Evolutionary conservation across 2,797 vertebrate genomes (phyloP), one percentile per base, ranked within the genome.

Genomic region (Botia kubotai): DNA sequence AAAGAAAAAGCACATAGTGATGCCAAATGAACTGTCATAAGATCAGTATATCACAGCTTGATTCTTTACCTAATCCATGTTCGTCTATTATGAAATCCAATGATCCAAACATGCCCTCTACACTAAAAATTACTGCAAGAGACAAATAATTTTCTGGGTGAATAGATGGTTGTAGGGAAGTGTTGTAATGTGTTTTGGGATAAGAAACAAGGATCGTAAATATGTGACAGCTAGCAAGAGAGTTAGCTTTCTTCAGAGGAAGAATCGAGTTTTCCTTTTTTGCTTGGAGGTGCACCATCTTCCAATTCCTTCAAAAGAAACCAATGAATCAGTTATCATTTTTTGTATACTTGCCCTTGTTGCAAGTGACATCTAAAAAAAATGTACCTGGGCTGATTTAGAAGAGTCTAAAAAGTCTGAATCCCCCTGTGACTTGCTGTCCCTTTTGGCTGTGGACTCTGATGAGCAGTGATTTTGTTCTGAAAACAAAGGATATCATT

Each of bases 341-440:
- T 26, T 29, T 13, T 16, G 1, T 29, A 17, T 14, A 60, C 23
- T 11, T 26, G 16, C 36, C 14, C 5, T 48, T 60, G 19, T 13
- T 58, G 50, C 33, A 67, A 68, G 43, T 33, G 67, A 74, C 69
- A 26, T 7, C 26, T 43, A 4, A 29, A 72, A 72, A 52, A 43
- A 13, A 50, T 55, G 13, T 94, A 96, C 95, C 95, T 96, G 95
- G 95, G 94, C 91, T 87, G 92, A 89, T 91, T 94, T 92, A 70
- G 94, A 90, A 60, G 91, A 83, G 85, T 96, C 95, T 84, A 91
- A 88, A 76, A 91, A 88, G 76, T 94, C 94, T 2, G 92, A 92
- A 79, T 95, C 95, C 69, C 91, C 94, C 72, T 93, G 92, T n/a
- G 91, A 91, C 86, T 95, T 95, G 83, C 93, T 90, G 80, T 96